These are phyloP conservation scores for Melanostoma mellinum DNA, from an alignment of 2,888 invertebrate genomes.

Conservation along the genomic window DNA sequence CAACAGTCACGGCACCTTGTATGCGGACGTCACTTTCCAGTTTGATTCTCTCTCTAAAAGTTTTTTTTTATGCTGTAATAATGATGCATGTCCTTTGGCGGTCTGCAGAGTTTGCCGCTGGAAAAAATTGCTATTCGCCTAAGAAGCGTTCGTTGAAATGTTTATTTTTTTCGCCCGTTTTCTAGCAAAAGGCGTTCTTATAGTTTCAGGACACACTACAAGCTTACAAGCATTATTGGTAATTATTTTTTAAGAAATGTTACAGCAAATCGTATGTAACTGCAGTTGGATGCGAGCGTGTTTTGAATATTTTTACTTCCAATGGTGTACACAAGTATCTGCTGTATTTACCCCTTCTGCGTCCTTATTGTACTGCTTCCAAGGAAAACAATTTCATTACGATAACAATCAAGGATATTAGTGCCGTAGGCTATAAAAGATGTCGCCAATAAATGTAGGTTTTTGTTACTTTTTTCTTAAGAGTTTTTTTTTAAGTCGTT, in stretches of 20 bases:
- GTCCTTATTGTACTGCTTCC: constrained; percentile 39
- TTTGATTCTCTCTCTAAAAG: constrained; percentile 34
- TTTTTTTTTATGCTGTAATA: background rate
- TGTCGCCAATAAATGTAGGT: constrained; percentile 69
- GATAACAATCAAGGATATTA: constrained; percentile 73
- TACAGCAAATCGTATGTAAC: constrained; percentile 45
- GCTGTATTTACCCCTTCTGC: constrained; percentile 44
- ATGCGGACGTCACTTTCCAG: constrained; percentile 8
- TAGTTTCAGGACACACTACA: constrained; percentile 8
- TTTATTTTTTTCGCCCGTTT: background rate
- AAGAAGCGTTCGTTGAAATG: constrained; percentile 14
- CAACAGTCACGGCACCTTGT: constrained; percentile 57
- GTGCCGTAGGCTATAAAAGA: constrained; percentile 71
- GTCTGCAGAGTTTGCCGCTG: background rate
- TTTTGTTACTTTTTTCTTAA: constrained; percentile 32
- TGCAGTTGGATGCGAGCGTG: constrained; percentile 13
- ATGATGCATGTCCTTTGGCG: constrained; percentile 49
- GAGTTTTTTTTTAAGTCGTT: background rate
- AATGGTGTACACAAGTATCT: constrained; percentile 7
- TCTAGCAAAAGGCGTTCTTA: constrained; percentile 4
- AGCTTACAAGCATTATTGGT: constrained; percentile 48
- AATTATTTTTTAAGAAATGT: constrained; percentile 52
- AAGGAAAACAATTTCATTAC: constrained; percentile 66
- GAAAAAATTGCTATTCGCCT: constrained; percentile 25
- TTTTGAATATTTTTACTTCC: background rate